Evolutionary conservation across 2,888 invertebrate species (phyloP), one percentile per base, ranked within the genome.

Genomic region (Pilophorus perplexus): DNA sequence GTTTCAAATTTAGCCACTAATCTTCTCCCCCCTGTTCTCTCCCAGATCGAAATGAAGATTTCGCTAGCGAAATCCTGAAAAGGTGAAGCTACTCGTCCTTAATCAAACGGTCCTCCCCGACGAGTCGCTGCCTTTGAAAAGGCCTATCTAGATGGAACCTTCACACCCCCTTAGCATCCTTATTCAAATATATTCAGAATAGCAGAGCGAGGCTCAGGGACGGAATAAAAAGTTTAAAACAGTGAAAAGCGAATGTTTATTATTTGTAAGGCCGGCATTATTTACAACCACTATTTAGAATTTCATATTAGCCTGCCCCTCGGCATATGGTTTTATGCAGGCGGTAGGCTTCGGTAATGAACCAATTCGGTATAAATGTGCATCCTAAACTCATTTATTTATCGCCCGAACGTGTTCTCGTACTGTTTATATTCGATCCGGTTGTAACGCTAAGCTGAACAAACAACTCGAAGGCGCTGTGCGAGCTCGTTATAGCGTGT

Each of bases 151-250:
- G 55, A 55, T 55, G 38, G 38, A n/a, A 27, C 55, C 55, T 38
- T 55, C 55, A 55, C 55, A 55, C 37, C 55, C 55, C 38, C 38
- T 38, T 55, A 18, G 52, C 14, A 52, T 33, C 38, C 38, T 33
- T 38, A 55, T 55, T 55, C 55, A 55, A 55, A 55, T 55, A 55
- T 55, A 55, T 55, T 55, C 55, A 8, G 28, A 28, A 18, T 12
- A 2, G 27, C 1, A 28, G 52, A 52, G 25, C 28, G n/a, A 25
- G 16, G 16, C n/a, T n/a, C n/a, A n/a, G n/a, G n/a, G n/a, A n/a
- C 52, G 28, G 52, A 28, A 52, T 28, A 52, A n/a, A n/a, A 52
- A 50, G n/a, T 10, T 50, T 50, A 28, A 52, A 25, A 52, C 52
- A n/a, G 18, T 28, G 52, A 25, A 25, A 25, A 52, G 14, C 25